phyloP scores from a whole-genome alignment of 2,113 vertebrate species.

The Ursus arctos region DNA sequence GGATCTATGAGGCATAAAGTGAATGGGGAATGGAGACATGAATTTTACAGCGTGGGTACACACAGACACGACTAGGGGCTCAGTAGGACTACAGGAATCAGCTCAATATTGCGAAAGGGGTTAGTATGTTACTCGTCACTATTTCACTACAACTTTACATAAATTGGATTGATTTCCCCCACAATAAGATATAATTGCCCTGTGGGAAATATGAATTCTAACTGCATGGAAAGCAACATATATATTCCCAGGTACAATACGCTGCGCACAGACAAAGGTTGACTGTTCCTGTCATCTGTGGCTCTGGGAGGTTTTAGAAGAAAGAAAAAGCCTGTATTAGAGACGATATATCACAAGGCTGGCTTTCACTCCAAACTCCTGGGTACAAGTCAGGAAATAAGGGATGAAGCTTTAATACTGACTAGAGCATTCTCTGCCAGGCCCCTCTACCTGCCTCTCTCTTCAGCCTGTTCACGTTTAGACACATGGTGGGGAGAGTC shows the following conservation, averaged over 20 bases:
- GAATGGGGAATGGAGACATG: conserved; percentile 49
- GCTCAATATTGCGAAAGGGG: conserved; percentile 2
- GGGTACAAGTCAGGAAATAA: not conserved
- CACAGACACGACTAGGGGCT: not conserved
- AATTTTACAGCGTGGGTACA: not conserved
- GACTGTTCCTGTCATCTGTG: conserved; percentile 72
- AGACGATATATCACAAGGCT: conserved; percentile 75
- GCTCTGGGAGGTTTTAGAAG: conserved; percentile 57
- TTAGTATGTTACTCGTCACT: conserved; percentile 51
- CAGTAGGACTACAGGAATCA: not conserved
- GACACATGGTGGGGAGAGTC: not conserved
- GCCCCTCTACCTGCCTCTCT: conserved; percentile 15
- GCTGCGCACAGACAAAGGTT: conserved; percentile 75
- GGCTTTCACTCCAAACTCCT: conserved; percentile 52
- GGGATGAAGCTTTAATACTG: conserved; percentile 48
- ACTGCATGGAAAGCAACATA: conserved; percentile 57
- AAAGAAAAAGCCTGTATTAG: conserved; percentile 73
- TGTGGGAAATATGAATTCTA: conserved; percentile 68
- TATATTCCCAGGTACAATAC: conserved; percentile 50
- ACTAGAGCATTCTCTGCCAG: conserved; percentile 33
- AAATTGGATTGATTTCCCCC: conserved; percentile 37
- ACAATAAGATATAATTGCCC: conserved; percentile 59
- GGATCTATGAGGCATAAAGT: conserved; percentile 58
- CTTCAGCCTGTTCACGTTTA: not conserved
- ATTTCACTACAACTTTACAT: conserved; percentile 56